A percentile compares a stretch with the other conserved stretches of the same genome.
Evolutionary conservation across 2,113 vertebrate species (phyloP).

Genomic region (Craseonycteris thonglongyai): DNA sequence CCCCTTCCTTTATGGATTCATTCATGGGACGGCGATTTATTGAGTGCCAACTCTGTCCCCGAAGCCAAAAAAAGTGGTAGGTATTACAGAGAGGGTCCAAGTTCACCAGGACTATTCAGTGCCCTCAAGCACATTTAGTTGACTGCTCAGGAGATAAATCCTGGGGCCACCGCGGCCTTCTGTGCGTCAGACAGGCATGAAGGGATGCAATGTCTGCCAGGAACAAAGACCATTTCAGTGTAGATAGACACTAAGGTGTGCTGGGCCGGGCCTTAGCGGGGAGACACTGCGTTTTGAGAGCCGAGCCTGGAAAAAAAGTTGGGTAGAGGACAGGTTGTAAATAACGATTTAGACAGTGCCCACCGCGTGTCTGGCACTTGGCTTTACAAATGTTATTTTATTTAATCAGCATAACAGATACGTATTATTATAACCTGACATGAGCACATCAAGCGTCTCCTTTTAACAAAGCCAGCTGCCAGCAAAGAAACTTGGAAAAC

Average conservation of each 20-base stretch:
- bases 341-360: slow-evolving; percentile 42
- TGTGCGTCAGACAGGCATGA: background rate
- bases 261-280: background rate
- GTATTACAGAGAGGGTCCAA: background rate
- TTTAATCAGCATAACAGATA: slow-evolving; percentile 60
- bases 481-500: slow-evolving; percentile 31
- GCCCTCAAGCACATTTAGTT: background rate
- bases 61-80: background rate
- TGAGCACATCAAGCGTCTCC: slow-evolving; percentile 63
- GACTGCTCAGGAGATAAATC: background rate
- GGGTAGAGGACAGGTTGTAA: slow-evolving; percentile 1
- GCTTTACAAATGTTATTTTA: slow-evolving; percentile 64
- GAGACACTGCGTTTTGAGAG: background rate
- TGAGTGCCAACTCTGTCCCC: background rate
- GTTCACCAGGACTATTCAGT: background rate
- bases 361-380: slow-evolving; percentile 46
- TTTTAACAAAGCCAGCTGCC: slow-evolving; percentile 53
- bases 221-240: slow-evolving; percentile 16
- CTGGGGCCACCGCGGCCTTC: background rate
- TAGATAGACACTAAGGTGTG: background rate
- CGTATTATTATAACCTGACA: slow-evolving; percentile 64
- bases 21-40: background rate
- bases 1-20: background rate
- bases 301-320: background rate
- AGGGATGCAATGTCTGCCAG: background rate